phyloP scores from a whole-genome alignment of 2,888 invertebrate species.

The Microplitis deprimator region DNA sequence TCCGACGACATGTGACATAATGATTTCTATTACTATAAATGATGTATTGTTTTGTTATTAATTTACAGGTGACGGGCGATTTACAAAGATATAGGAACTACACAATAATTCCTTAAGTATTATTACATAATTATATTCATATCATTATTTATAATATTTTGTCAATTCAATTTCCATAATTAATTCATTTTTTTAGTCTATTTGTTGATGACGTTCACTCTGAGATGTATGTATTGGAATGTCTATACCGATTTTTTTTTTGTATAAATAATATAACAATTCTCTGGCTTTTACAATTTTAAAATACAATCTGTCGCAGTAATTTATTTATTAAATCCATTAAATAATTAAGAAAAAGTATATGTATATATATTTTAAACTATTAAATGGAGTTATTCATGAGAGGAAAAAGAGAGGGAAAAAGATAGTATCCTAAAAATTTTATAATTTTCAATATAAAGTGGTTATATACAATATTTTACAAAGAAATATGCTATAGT shows the following conservation, averaged over 20 bases:
- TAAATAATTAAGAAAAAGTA: constrained; percentile 20
- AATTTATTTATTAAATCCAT: constrained; percentile 39
- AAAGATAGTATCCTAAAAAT: constrained; percentile 62
- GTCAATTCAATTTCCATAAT: constrained; percentile 50
- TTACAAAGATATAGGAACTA: constrained; percentile 70
- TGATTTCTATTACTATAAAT: constrained; percentile 64
- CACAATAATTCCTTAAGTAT: constrained; percentile 67
- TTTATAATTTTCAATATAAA: constrained; percentile 69
- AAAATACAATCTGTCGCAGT: constrained; percentile 43
- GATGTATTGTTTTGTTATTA: constrained; percentile 62
- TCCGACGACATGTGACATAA: constrained; percentile 59
- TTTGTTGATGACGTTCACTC: constrained; percentile 49
- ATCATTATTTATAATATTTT: constrained; percentile 59
- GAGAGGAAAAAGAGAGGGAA: constrained; percentile 61
- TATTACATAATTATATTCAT: constrained; percentile 63
- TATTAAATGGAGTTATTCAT: constrained; percentile 52
- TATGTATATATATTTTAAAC: constrained; percentile 44
- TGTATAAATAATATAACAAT: constrained; percentile 30
- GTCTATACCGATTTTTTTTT: constrained; percentile 58
- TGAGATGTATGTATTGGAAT: constrained; percentile 63
- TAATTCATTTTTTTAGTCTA: constrained; percentile 44
- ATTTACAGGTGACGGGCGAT: constrained; percentile 70
- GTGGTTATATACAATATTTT: constrained; percentile 71
- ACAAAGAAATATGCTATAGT: constrained; percentile 69
- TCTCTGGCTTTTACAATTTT: constrained; percentile 24